phyloP scores from a whole-genome alignment of 2,797 vertebrate genomes.

The Leucoraja ocellata region DNA sequence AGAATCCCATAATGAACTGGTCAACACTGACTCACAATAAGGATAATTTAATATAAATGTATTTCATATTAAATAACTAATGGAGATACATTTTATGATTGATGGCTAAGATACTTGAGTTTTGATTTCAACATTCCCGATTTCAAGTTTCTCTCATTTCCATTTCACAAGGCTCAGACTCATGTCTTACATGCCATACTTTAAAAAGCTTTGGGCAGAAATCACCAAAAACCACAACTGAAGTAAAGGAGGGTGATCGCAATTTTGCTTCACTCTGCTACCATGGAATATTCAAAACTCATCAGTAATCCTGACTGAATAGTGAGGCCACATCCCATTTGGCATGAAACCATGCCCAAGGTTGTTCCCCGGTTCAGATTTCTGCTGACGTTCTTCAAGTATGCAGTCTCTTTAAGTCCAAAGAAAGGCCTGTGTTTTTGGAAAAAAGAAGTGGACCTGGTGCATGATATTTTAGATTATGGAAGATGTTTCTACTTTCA shows the following conservation, averaged over 20 bases:
- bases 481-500: neutral
- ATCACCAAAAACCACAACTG: neutral
- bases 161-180: neutral
- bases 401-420: neutral
- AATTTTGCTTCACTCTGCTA: neutral
- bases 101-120: neutral
- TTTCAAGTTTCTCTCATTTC: neutral
- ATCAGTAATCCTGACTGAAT: neutral
- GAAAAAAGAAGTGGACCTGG: neutral
- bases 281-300: neutral
- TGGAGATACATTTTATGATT: neutral
- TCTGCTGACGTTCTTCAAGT: no score
- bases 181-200: neutral
- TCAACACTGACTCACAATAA: neutral
- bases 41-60: no score
- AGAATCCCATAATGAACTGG: neutral
- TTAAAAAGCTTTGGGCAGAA: neutral
- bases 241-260: neutral
- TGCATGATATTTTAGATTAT: neutral
- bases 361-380: neutral
- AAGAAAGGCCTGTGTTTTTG: neutral
- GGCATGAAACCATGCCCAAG: no score
- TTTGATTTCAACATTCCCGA: neutral
- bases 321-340: neutral
- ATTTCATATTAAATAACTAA: neutral